Conservation (phyloP, 37 sponge, comb jelly and placozoan species). For the Beroe ovata region DNA sequence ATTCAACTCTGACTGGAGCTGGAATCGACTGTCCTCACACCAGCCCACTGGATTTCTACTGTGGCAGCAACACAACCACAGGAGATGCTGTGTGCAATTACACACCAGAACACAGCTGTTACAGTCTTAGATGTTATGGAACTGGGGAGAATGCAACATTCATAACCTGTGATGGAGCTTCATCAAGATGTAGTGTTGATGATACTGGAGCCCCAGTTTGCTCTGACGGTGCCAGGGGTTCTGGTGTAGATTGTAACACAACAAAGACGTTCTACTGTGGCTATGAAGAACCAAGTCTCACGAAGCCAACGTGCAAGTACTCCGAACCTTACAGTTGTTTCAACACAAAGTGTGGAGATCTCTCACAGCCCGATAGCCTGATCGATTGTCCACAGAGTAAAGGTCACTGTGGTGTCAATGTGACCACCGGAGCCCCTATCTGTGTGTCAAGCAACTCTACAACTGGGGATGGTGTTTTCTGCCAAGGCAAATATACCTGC, state of each 20-base stretch:
- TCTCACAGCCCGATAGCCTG: background rate
- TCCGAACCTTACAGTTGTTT: background rate
- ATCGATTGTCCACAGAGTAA: slow-evolving; percentile 2
- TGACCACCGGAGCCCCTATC: background rate
- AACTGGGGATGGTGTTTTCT: slow-evolving; percentile 23
- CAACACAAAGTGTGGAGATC: slow-evolving; percentile 41
- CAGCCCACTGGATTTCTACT: slow-evolving; percentile 6
- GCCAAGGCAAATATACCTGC: slow-evolving; percentile 8
- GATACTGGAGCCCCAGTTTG: background rate
- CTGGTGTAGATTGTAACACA: background rate
- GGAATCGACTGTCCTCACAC: background rate
- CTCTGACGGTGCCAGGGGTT: background rate
- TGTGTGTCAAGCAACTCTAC: background rate
- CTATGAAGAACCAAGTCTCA: background rate
- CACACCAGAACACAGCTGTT: slow-evolving; percentile 39
- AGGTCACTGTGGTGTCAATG: background rate
- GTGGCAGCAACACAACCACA: background rate
- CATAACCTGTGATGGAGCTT: background rate
- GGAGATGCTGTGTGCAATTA: background rate
- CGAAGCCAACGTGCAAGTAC: background rate
- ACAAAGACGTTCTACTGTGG: background rate
- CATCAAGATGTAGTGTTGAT: background rate
- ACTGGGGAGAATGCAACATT: background rate
- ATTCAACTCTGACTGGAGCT: background rate
- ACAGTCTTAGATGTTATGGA: background rate